Evolutionary conservation across 2,888 invertebrate genomes (phyloP), one percentile per base, ranked within the genome.

Genomic region (Ichneumoninae sp.): DNA sequence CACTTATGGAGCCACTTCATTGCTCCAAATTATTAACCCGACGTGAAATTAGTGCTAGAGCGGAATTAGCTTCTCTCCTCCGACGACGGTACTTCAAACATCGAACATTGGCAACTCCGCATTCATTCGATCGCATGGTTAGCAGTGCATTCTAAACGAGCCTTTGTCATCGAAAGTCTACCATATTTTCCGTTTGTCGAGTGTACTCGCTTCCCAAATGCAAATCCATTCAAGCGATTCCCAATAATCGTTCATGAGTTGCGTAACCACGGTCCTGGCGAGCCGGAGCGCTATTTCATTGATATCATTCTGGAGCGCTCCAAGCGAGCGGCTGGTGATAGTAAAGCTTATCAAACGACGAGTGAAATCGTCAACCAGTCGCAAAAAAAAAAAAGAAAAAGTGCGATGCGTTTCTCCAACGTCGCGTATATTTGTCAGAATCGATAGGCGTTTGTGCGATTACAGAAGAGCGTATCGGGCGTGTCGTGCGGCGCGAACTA

Each of bases 401-500:
- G 4, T 8, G 10, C 57, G 57, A 22, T 4, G 44, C 44, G 16
- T 47, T 47, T 47, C 16, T 47, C 44, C 44, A 13, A 47, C 44
- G 8, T 57, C 57, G 22, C 40, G 40, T 40, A 40, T 52, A n/a
- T 52, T 52, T 63, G 33, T 13, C 30, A 52, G 50, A 22, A 63
- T 71, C 33, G 3, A 57, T 65, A 40, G 16, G 70, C 71, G 40
- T 44, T 73, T 69, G 47, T 52, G 44, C 30, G 84, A 86, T 86
- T 74, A 77, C 75, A 69, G 63, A 74, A 63, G 69, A 63, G 52
- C 66, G 54, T 44, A 52, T 50, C 40, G 76, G 26, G 13, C 30
- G 19, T 60, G 40, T 68, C 13, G 65, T 4, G 22, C 47, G 26
- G 22, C 10, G 40, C 44, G 36, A 84, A 84, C 75, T 71, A n/a